Base-by-base conservation (phyloP, 2,797 vertebrate species). In the Spinibarbus caldwelli region DNA sequence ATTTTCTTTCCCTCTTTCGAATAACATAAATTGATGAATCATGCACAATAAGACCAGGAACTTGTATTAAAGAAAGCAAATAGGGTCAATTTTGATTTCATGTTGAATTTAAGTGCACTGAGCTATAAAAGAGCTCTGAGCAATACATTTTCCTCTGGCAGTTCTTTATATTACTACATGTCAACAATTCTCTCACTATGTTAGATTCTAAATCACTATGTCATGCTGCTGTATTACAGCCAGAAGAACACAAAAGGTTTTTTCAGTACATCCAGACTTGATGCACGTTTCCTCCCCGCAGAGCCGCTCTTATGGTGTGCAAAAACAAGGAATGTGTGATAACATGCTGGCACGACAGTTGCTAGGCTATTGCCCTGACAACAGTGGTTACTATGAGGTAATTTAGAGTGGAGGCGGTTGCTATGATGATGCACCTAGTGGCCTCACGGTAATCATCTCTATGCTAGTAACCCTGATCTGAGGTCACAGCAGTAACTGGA, bases 301-400 rank as follows among this genome's bases (percentile, higher is more conserved):
- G 83, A 70, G 26, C 26, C 3, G 34, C 11, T 14, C 10, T 49
- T 81, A 70, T 70, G 45, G 38, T 57, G 34, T 36, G 71, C 62
- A 90, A 89, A 83, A 66, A 52, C 73, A 54, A 72, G 66, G 80
- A 84, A 76, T 77, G 86, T 89, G 84, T 85, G 88, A 89, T 87
- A 52, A 80, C 38, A 54, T 83, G 80, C 68, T 79, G 83, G 57
- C 7, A 11, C 21, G 57, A 52, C 73, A 90, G 92, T 93, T 93
- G 91, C 93, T 89, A 91, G 71, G 92, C 88, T 87, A 91, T 92
- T 72, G 0, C 34, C 57, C 36, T 62, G 62, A 72, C 82, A 68
- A 86, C 88, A 83, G 49, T 76, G 1, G 62, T 86, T 54, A 77
- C 88, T 80, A 26, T 77, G 89, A 85, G 80, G 86, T 73, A 83